phyloP scores from a whole-genome alignment of 2,888 invertebrate genomes.

The Nephrotoma appendiculata region DNA sequence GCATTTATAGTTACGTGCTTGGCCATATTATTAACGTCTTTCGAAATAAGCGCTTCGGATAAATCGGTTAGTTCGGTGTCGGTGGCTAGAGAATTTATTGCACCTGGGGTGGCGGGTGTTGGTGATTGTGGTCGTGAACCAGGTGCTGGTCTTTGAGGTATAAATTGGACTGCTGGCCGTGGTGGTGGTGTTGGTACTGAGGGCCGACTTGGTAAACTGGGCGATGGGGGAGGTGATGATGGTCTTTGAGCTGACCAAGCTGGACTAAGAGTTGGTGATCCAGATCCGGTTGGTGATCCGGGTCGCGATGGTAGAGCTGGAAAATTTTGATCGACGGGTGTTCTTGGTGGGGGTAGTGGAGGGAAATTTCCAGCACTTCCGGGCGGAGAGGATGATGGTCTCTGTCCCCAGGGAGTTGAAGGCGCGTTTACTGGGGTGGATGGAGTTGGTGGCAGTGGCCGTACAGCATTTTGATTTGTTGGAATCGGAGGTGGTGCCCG shows the following conservation, averaged over 20 bases:
- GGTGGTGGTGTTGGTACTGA: background rate
- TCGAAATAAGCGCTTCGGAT: conserved; percentile 53
- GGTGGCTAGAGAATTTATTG: conserved; percentile 24
- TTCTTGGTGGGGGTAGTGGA: conserved; percentile 12
- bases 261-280: conserved; percentile 10
- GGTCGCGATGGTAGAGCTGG: background rate
- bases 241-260: conserved; percentile 10
- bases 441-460: background rate
- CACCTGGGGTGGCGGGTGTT: conserved; percentile 11
- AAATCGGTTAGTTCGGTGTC: conserved; percentile 51
- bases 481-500: conserved; percentile 6
- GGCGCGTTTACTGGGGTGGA: background rate
- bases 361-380: conserved; percentile 8
- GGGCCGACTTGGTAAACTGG: conserved; percentile 8
- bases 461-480: background rate
- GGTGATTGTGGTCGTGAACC: conserved; percentile 4
- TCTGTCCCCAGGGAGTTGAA: background rate
- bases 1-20: conserved; percentile 53
- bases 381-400: background rate
- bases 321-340: conserved; percentile 5
- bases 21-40: conserved; percentile 61
- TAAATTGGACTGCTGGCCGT: conserved; percentile 9
- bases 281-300: conserved; percentile 11
- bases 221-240: conserved; percentile 10
- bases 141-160: conserved; percentile 8